A percentile compares a stretch with the other conserved stretches of the same genome.
Conservation (phyloP, 2,888 invertebrate species). For the Cyclophora punctaria region DNA sequence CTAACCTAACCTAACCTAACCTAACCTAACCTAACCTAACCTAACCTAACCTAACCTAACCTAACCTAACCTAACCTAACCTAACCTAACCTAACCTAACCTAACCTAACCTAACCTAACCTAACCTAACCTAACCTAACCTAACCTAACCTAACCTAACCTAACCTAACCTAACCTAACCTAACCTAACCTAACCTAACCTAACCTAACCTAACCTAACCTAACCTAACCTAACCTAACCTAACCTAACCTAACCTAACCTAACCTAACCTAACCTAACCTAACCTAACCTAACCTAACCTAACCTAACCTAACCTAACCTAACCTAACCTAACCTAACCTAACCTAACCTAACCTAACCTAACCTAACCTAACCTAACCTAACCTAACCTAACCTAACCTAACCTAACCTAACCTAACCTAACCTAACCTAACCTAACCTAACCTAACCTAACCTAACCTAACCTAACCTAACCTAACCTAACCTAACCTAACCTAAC, state of each 20-base stretch:
- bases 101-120: too few relatives aligned
- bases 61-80: too few relatives aligned
- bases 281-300: constrained; percentile 15
- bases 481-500: constrained; percentile 18
- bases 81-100: too few relatives aligned
- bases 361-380: constrained; percentile 18
- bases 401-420: constrained; percentile 9
- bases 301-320: constrained; percentile 16
- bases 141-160: too few relatives aligned
- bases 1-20: too few relatives aligned
- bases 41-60: too few relatives aligned
- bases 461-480: constrained; percentile 20
- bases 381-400: constrained; percentile 18
- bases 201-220: constrained; percentile 1
- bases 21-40: too few relatives aligned
- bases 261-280: constrained; percentile 10
- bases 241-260: constrained; percentile 10
- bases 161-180: too few relatives aligned
- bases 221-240: constrained; percentile 7
- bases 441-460: constrained; percentile 22
- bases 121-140: too few relatives aligned
- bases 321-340: constrained; percentile 20
- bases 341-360: constrained; percentile 19
- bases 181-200: too few relatives aligned
- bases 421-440: constrained; percentile 19